Conservation (phyloP, 1,140 invertebrate species). For the Aleiodes sp. region DNA sequence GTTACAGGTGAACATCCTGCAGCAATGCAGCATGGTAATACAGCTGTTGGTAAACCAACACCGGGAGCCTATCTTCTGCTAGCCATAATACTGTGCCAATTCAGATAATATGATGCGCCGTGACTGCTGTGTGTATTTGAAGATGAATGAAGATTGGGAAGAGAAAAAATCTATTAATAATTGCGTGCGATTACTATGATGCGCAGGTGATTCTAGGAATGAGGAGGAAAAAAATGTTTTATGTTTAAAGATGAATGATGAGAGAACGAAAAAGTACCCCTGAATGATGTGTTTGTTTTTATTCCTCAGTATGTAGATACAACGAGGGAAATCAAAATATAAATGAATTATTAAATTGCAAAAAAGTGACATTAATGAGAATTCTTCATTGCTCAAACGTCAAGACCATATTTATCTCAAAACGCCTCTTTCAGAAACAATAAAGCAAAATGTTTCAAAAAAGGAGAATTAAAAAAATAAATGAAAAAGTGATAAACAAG, state of each 20-base stretch:
- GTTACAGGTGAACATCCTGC: constrained; percentile 83
- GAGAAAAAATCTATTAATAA: background rate
- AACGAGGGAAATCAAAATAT: constrained; percentile 11
- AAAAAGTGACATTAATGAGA: constrained; percentile 1
- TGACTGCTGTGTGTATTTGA: background rate
- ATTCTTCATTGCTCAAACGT: constrained; percentile 25
- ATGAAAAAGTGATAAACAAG: background rate
- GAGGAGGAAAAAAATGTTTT: background rate
- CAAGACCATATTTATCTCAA: constrained; percentile 4
- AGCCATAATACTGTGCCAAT: constrained; percentile 59
- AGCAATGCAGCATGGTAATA: constrained; percentile 83
- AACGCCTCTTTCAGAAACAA: background rate
- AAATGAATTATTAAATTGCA: constrained; percentile 8
- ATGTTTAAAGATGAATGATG: background rate
- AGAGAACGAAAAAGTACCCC: background rate
- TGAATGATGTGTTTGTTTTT: background rate
- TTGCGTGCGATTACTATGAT: background rate
- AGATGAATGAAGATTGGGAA: background rate
- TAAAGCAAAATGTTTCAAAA: background rate
- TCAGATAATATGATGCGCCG: constrained; percentile 60
- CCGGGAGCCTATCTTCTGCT: constrained; percentile 61
- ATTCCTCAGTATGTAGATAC: background rate
- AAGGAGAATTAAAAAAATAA: background rate
- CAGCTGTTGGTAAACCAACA: constrained; percentile 59
- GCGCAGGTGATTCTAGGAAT: background rate